Conservation (phyloP, 2,113 vertebrate genomes). For the Ctenomys sociabilis region DNA sequence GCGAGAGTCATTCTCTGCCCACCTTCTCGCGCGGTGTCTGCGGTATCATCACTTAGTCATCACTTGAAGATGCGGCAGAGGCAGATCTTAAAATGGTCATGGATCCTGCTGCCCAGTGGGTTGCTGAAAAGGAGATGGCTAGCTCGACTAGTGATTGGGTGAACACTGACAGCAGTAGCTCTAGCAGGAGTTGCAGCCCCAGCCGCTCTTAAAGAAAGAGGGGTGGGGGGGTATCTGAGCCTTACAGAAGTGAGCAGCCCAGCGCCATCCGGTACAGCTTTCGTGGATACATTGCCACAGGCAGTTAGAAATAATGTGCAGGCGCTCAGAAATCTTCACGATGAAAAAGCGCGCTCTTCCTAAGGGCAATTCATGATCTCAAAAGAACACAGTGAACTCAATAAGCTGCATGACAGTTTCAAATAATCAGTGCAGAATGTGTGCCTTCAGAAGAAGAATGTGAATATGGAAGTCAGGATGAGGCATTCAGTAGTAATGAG, state of each 20-base stretch:
- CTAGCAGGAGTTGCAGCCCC: neutral
- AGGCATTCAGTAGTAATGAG: slow-evolving; percentile 71
- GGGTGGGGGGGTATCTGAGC: slow-evolving; percentile 44
- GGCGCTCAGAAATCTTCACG: slow-evolving; percentile 96
- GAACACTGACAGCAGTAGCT: slow-evolving; percentile 61
- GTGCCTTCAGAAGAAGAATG: slow-evolving; percentile 96
- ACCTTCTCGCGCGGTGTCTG: slow-evolving; percentile 33
- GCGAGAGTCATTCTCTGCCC: slow-evolving; percentile 72
- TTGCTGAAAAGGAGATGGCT: slow-evolving; percentile 63
- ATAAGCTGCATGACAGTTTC: slow-evolving; percentile 96
- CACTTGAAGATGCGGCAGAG: slow-evolving; percentile 66
- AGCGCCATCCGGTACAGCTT: neutral
- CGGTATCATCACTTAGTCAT: slow-evolving; percentile 27
- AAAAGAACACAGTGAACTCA: slow-evolving; percentile 95
- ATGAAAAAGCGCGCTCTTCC: slow-evolving; percentile 96
- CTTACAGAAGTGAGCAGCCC: slow-evolving; percentile 15
- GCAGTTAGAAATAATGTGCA: slow-evolving; percentile 96
- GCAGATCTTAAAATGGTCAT: slow-evolving; percentile 47
- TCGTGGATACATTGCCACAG: slow-evolving; percentile 90
- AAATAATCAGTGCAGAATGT: slow-evolving; percentile 95
- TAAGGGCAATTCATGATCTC: slow-evolving; percentile 96
- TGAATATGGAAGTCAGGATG: slow-evolving; percentile 95
- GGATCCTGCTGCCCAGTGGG: slow-evolving; percentile 40
- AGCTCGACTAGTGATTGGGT: slow-evolving; percentile 55
- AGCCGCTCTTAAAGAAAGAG: neutral